A percentile compares a stretch with the other conserved stretches of the same genome.
Conservation (phyloP, 1,140 invertebrate species). For the Pseudomyrmex sp. region DNA sequence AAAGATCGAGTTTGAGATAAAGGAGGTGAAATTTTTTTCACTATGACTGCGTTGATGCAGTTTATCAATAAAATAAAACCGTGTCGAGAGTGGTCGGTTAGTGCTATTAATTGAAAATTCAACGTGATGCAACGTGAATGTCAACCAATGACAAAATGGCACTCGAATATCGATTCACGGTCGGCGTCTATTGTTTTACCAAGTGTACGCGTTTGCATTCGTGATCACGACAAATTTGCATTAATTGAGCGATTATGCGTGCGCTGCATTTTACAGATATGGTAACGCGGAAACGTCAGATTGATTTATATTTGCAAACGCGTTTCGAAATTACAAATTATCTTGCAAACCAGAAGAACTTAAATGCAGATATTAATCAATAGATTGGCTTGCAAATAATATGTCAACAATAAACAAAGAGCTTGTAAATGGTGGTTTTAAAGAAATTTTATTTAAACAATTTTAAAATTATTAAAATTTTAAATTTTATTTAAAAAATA, state of each 20-base stretch:
- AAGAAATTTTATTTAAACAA: background rate
- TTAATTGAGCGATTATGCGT: slow-evolving; percentile 43
- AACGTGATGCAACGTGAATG: slow-evolving; percentile 55
- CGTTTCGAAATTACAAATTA: background rate
- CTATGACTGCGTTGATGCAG: slow-evolving; percentile 1
- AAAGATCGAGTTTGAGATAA: background rate
- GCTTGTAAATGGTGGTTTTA: background rate
- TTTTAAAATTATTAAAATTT: too few relatives aligned
- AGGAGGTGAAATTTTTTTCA: slow-evolving; percentile 20
- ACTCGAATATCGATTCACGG: slow-evolving; percentile 53
- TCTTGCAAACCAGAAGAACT: background rate
- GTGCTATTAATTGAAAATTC: slow-evolving; percentile 54
- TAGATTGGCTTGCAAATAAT: background rate
- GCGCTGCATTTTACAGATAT: slow-evolving; percentile 20
- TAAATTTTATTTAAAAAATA: too few relatives aligned
- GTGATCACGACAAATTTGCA: slow-evolving; percentile 38
- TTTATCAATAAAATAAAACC: slow-evolving; percentile 48
- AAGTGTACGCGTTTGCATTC: slow-evolving; percentile 16
- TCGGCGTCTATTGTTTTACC: slow-evolving; percentile 38
- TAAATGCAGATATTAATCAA: background rate
- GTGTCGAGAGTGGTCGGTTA: slow-evolving; percentile 1
- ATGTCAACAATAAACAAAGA: background rate
- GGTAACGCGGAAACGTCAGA: slow-evolving; percentile 29
- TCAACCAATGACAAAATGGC: slow-evolving; percentile 30
- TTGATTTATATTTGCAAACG: slow-evolving; percentile 13